Evolutionary conservation across 2,797 vertebrate genomes (phyloP).

Genomic region (Iguana delicatissima): DNA sequence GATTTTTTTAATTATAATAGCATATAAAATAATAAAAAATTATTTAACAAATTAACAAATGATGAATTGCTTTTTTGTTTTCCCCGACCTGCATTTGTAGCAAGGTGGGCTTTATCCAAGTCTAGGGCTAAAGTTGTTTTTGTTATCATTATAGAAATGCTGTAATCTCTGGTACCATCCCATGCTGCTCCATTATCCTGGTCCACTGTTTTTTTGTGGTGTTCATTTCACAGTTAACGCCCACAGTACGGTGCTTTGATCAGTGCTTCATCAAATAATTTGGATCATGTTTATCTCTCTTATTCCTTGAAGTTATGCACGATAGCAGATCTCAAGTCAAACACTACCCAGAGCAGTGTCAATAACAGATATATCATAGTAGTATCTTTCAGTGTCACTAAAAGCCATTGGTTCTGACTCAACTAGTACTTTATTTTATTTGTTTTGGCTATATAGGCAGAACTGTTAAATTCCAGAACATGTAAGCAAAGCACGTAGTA

Average conservation of each 20-base stretch:
- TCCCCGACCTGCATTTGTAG: too few species aligned
- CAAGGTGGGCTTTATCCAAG: neutral
- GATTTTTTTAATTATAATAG: too few species aligned
- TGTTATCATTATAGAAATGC: neutral
- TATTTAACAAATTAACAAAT: too few species aligned
- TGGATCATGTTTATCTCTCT: slow-evolving; percentile 40
- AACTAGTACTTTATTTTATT: slow-evolving; percentile 56
- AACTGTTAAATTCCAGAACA: slow-evolving; percentile 43
- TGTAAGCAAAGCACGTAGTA: slow-evolving; percentile 66
- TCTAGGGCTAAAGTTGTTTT: neutral
- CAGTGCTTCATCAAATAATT: slow-evolving; percentile 35
- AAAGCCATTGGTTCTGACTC: slow-evolving; percentile 61
- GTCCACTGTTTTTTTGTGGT: neutral
- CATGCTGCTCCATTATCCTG: neutral
- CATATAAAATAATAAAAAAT: too few species aligned
- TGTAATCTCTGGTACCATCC: neutral
- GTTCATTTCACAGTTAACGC: slow-evolving; percentile 7
- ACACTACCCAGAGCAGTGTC: neutral
- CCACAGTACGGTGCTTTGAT: slow-evolving; percentile 31
- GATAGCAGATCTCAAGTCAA: slow-evolving; percentile 17
- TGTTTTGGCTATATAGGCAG: slow-evolving; percentile 69
- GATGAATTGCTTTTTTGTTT: neutral
- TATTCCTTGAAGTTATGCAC: slow-evolving; percentile 38
- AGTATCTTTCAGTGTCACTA: slow-evolving; percentile 48
- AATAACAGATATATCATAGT: slow-evolving; percentile 34